Percentiles rank a stretch among this genome's conserved stretches.
Evolutionary conservation across 2,888 invertebrate genomes (phyloP).

Genomic region (Volucella inanis): DNA sequence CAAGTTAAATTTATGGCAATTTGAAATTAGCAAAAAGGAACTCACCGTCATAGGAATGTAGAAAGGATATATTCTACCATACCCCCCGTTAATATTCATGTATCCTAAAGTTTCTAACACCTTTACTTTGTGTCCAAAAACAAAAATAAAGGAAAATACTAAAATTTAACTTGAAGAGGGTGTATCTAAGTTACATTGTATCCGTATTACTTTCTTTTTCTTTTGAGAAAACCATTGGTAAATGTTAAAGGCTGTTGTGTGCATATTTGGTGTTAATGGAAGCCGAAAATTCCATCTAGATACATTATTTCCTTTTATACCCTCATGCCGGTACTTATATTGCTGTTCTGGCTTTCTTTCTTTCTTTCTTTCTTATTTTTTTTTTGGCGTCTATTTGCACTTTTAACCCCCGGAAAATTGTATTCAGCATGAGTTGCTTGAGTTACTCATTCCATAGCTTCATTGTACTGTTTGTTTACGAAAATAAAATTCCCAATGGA

Average conservation of each 20-base stretch:
- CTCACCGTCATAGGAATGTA: constrained; percentile 29
- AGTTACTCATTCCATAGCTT: not conserved
- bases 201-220: constrained; percentile 9
- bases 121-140: constrained; percentile 51
- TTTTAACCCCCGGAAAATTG: constrained; percentile 61
- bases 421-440: constrained; percentile 28
- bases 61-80: constrained; percentile 57
- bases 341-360: not conserved
- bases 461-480: constrained; percentile 64
- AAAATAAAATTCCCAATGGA: constrained; percentile 74
- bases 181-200: constrained; percentile 16
- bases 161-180: constrained; percentile 67
- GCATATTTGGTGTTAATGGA: constrained; percentile 74
- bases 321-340: constrained; percentile 15
- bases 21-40: constrained; percentile 67
- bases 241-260: constrained; percentile 57
- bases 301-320: constrained; percentile 62
- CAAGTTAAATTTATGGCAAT: constrained; percentile 71
- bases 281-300: constrained; percentile 72
- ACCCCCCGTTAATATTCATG: not conserved
- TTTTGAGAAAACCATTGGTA: constrained; percentile 27
- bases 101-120: constrained; percentile 61
- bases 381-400: constrained; percentile 64
- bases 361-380: constrained; percentile 1
- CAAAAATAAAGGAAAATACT: constrained; percentile 11